Evolutionary conservation across 2,113 vertebrate genomes (phyloP), one percentile per base, ranked within the genome.

Genomic region (Nycticryphes semicollaris): DNA sequence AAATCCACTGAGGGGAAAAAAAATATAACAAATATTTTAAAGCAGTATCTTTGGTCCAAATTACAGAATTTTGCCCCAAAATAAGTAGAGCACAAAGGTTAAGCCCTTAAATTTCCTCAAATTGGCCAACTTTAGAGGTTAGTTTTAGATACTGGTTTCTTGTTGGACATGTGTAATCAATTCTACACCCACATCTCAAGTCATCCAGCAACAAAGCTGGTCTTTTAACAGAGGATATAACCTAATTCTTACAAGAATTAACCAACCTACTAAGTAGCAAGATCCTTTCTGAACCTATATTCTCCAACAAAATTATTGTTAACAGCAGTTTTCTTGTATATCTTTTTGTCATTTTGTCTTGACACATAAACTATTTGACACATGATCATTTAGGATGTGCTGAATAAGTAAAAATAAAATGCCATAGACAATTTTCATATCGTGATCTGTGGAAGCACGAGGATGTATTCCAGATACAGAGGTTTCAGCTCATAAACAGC

Each of bases 371-470:
- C 6, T 9, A 22, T 10, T 24, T 33, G 21, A 33, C 30, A 23
- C 1, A 11, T 11, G 35, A 30, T 16, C 43, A 21, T 67, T 63
- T 8, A 24, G 33, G 50, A 10, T 30, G 15, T 73, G 23, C 54
- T 77, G 57, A 33, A 3, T 24, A 51, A n/a, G 14, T 13, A 12
- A 51, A 67, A 66, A 37, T 8, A 22, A 30, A n/a, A 10, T 11
- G 10, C 7, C 37, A 69, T 17, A 87, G 9, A 10, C 0, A 1
- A 28, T 22, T 17, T 47, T 51, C 7, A 18, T 8, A 1, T 17
- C 18, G n/a, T n/a, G 22, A 18, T 39, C 47, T 45, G n/a, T 14
- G 62, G 39, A 22, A 57, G 8, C 2, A 1, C 23, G 63, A 60
- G 30, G 64, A 11, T 21, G 4, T 4, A 17, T 24, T n/a, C 25